phyloP scores from a whole-genome alignment of 2,113 vertebrate genomes.

The Upupa epops region DNA sequence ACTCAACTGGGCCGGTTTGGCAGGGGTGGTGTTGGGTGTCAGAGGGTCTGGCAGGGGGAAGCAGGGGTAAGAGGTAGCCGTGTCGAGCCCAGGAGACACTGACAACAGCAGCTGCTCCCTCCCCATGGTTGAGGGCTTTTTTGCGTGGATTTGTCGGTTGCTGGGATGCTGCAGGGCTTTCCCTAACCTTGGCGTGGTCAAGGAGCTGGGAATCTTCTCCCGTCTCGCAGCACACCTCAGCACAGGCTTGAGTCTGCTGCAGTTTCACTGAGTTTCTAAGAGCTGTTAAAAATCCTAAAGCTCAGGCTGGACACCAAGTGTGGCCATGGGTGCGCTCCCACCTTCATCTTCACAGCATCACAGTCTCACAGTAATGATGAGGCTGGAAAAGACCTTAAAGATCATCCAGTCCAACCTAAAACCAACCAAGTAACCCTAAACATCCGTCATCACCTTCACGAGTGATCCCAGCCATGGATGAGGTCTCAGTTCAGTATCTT shows the following conservation, averaged over 20 bases:
- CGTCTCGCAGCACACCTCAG: neutral
- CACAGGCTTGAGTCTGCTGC: neutral
- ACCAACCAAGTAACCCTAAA: no score
- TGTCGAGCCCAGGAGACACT: neutral
- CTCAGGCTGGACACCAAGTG: neutral
- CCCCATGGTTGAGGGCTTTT: neutral
- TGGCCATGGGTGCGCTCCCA: neutral
- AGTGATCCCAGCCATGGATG: neutral
- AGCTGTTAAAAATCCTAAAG: neutral
- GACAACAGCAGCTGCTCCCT: conserved; percentile 59
- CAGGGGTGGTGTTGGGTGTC: conserved; percentile 43
- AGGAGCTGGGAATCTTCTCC: neutral
- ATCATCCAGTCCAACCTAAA: no score
- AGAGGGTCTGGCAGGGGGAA: neutral
- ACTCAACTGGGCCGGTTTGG: conserved; percentile 30
- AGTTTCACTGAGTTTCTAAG: neutral
- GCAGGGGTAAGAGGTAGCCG: neutral
- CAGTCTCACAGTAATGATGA: no score
- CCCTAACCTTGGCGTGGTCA: neutral
- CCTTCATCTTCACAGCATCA: neutral
- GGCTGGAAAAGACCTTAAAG: no score
- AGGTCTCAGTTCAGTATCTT: neutral
- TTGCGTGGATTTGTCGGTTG: neutral
- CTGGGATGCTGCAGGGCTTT: neutral
- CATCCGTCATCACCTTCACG: no score